Evolutionary conservation across 2,888 invertebrate species (phyloP), one percentile per base, ranked within the genome.

Genomic region (Drosophila helvetica): DNA sequence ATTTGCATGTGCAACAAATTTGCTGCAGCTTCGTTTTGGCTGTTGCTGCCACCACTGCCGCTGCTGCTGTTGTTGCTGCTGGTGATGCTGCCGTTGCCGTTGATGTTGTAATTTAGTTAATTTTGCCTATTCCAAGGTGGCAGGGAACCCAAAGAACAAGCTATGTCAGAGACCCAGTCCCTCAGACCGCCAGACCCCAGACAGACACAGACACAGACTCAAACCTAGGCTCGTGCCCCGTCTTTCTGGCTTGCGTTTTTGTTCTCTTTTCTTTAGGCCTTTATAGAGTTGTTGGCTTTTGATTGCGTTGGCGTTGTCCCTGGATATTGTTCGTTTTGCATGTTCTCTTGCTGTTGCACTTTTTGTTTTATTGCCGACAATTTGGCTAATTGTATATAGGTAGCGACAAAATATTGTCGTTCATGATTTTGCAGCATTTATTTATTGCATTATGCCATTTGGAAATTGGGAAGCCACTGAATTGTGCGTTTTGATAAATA

Each of bases 1-100:
- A 90, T 90, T 89, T 89, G 88, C 89, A 89, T 90, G 90, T 80
- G 87, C 90, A 86, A 88, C 87, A 89, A 85, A 90, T 89, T 90
- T 88, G 78, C 82, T 79, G 79, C 61, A 61, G 74, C 59, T 66
- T 51, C 61, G 72, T 58, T 69, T 61, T 76, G 70, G 67, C 19
- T 59, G 59, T 45, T 66, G 72, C 27, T 56, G 38, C 38, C 38
- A 38, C 38, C 38, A 15, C 50, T 72, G 74, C 53, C 18, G 69
- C 42, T 59, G 70, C 45, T 66, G 72, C 27, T 56, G 53, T 48
- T 60, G 52, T 12, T 45, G 59, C 17, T 55, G 58, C 58, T 45
- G 70, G 22, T 66, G 68, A 30, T 59, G 70, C 48, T 58, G 70
- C 51, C 51, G 51, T 25, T 62, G 64, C 63, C 71, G 68, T 69